phyloP scores from a whole-genome alignment of 2,888 invertebrate species.

The Rhabditophanes sp. region DNA sequence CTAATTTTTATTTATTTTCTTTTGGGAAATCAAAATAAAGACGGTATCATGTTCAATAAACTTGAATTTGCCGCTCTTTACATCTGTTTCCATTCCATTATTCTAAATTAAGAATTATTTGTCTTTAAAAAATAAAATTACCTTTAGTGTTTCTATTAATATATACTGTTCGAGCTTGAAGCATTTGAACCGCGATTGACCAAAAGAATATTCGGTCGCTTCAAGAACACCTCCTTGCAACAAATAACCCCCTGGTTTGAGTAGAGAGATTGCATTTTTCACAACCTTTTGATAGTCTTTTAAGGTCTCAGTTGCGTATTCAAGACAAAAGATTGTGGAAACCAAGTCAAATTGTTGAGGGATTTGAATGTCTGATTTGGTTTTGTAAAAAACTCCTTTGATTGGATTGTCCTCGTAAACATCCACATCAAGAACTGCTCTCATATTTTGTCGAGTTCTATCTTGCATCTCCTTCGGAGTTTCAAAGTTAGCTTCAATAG shows the following conservation, averaged over 20 bases:
- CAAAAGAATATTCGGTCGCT: conserved; percentile 34
- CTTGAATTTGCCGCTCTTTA: too few relatives aligned
- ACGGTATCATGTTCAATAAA: too few relatives aligned
- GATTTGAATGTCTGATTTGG: conserved; percentile 11
- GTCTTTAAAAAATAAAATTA: too few relatives aligned
- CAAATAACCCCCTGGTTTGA: conserved; percentile 37
- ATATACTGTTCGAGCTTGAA: too few relatives aligned
- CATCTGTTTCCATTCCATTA: too few relatives aligned
- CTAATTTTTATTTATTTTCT: too few relatives aligned
- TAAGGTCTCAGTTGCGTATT: conserved; percentile 30
- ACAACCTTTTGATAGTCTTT: conserved; percentile 23
- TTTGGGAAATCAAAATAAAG: too few relatives aligned
- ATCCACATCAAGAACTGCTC: conserved; percentile 31
- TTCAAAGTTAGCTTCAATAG: conserved; percentile 32
- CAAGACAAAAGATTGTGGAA: conserved; percentile 38
- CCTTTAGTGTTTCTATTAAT: too few relatives aligned
- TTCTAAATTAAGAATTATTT: too few relatives aligned
- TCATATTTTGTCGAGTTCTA: conserved; percentile 24
- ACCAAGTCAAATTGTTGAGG: conserved; percentile 39
- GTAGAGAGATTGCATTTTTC: conserved; percentile 22
- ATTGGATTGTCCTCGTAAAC: conserved; percentile 32
- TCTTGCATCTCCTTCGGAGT: conserved; percentile 29
- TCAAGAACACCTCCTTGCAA: conserved; percentile 40
- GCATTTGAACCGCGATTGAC: conserved; percentile 29
- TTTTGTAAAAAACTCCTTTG: conserved; percentile 21